Evolutionary conservation across 2,113 vertebrate species (phyloP).

Genomic region (Amphilophus citrinellus): DNA sequence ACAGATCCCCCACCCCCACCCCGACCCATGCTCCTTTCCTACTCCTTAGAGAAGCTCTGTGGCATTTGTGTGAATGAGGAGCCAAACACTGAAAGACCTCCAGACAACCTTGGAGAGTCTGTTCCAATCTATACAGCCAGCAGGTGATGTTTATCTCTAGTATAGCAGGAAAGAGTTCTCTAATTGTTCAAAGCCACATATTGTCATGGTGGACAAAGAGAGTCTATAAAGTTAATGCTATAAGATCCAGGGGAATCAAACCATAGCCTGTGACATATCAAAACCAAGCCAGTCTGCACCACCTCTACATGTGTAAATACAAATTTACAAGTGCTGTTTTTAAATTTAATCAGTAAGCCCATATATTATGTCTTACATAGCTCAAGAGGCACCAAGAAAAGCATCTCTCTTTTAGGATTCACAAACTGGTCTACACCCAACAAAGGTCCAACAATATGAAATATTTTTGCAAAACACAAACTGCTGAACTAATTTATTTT

Average conservation of each 20-base stretch:
- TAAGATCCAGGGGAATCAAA: conserved; percentile 56
- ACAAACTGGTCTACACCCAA: conserved; percentile 8
- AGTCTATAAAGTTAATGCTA: conserved; percentile 72
- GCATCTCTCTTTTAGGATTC: background rate
- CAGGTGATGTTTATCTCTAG: conserved; percentile 79
- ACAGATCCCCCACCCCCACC: background rate
- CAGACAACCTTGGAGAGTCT: conserved; percentile 79
- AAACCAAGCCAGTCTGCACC: conserved; percentile 38
- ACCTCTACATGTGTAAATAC: background rate
- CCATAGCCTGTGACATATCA: conserved; percentile 36
- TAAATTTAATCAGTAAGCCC: background rate
- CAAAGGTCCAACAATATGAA: conserved; percentile 17
- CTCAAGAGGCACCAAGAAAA: background rate
- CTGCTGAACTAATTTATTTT: background rate
- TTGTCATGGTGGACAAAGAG: conserved; percentile 78
- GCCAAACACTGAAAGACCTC: conserved; percentile 74
- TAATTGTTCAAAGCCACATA: conserved; percentile 79
- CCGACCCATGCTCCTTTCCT: conserved; percentile 11
- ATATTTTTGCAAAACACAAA: background rate
- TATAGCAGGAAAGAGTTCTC: conserved; percentile 67
- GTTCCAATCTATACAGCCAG: conserved; percentile 78
- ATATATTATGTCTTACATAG: background rate
- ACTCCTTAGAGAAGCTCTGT: conserved; percentile 55
- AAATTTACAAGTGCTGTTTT: conserved; percentile 13
- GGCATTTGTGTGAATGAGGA: conserved; percentile 45